A percentile compares a stretch with the other conserved stretches of the same genome.
phyloP scores from a whole-genome alignment of 2,113 vertebrate species.

The Microcebus lehilahytsara region DNA sequence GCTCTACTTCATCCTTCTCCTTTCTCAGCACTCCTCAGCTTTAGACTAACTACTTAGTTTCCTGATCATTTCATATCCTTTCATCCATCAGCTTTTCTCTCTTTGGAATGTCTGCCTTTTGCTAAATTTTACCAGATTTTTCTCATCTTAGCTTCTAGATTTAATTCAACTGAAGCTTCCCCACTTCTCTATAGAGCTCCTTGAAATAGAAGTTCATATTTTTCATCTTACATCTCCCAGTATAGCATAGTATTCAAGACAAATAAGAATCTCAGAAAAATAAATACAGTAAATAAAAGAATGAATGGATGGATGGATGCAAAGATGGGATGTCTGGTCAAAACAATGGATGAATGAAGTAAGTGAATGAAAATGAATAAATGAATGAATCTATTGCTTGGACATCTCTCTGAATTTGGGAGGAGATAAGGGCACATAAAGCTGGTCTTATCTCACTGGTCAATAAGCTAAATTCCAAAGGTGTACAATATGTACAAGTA shows the following conservation, averaged over 20 bases:
- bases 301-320: neutral
- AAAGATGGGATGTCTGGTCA: neutral
- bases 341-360: neutral
- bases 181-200: neutral
- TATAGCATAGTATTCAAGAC: neutral
- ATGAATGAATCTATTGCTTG: neutral
- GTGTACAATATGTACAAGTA: neutral
- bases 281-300: neutral
- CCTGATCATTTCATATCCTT: neutral
- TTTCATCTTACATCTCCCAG: neutral
- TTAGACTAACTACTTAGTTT: neutral
- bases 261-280: neutral
- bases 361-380: neutral
- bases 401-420: neutral
- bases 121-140: neutral
- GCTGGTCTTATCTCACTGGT: neutral
- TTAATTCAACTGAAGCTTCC: neutral
- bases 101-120: neutral
- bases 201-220: neutral
- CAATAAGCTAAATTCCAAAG: neutral
- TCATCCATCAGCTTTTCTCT: neutral
- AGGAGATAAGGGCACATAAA: accelerated
- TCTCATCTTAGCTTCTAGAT: neutral
- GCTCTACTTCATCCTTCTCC: neutral
- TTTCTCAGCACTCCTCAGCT: neutral